Conservation (phyloP, 2,113 vertebrate genomes). For the Perognathus longimembris region DNA sequence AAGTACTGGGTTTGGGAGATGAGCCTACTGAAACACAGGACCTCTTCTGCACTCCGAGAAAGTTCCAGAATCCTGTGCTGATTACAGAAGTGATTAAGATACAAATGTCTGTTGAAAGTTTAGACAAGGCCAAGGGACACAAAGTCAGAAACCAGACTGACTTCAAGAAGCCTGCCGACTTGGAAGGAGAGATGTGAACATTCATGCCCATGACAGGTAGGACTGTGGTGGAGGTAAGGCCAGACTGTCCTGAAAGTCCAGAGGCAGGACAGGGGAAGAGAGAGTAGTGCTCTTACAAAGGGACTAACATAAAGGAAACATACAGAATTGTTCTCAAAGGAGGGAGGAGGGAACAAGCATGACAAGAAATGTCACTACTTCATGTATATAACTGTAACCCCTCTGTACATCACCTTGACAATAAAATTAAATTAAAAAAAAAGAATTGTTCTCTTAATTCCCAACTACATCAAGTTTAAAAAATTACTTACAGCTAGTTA, state of each 20-base stretch:
- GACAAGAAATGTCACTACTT: too few relatives aligned
- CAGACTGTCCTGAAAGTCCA: neutral
- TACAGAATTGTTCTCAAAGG: too few relatives aligned
- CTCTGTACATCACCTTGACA: too few relatives aligned
- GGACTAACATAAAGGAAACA: neutral
- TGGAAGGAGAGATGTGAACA: neutral
- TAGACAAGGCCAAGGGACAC: neutral
- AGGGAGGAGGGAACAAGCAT: too few relatives aligned
- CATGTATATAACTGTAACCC: too few relatives aligned
- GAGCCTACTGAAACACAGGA: accelerated
- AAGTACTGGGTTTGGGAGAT: neutral
- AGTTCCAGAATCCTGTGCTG: neutral
- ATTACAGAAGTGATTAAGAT: neutral
- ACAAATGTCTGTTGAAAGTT: neutral
- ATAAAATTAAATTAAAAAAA: too few relatives aligned
- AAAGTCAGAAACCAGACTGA: neutral
- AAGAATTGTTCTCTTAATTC: neutral
- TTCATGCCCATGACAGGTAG: neutral
- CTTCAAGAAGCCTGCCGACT: neutral
- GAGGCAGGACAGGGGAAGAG: neutral
- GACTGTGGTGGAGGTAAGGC: neutral
- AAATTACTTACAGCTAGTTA: neutral
- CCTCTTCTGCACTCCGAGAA: neutral
- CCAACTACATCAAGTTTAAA: neutral
- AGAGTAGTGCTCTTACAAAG: neutral